Conservation (phyloP, 2,797 vertebrate genomes). For the Buphagus erythrorhynchus region DNA sequence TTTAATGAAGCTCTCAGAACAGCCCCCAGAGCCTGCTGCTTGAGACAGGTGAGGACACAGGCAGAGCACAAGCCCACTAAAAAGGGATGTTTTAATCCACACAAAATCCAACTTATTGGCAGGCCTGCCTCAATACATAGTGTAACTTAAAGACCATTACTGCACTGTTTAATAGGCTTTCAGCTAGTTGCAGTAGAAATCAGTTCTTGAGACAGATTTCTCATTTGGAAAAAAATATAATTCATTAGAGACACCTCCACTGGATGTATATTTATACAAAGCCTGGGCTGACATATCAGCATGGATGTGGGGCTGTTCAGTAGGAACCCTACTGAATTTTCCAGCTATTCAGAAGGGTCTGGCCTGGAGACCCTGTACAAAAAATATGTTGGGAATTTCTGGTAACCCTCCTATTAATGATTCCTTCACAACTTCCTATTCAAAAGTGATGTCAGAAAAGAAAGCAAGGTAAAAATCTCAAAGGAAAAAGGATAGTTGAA, state of each 20-base stretch:
- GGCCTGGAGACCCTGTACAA: not conserved
- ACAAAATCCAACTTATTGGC: constrained; percentile 4
- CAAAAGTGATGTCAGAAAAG: not conserved
- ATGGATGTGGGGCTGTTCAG: not conserved
- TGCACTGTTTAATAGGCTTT: not conserved
- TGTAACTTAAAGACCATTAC: not conserved
- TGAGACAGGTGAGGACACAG: not conserved
- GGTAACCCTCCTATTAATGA: not conserved
- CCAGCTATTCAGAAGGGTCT: not conserved
- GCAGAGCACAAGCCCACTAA: not conserved
- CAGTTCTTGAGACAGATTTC: not conserved
- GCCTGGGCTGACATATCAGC: not conserved
- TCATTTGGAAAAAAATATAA: not conserved
- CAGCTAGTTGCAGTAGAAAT: not conserved
- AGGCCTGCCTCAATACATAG: not conserved
- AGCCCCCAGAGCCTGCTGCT: not conserved
- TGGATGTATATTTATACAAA: not conserved
- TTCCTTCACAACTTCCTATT: not conserved
- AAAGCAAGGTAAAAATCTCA: not conserved
- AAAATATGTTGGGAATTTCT: not conserved
- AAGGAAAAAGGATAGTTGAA: not conserved
- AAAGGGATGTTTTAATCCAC: not conserved
- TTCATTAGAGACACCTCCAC: not conserved
- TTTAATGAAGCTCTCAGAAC: constrained; percentile 31
- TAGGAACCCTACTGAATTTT: not conserved